Evolutionary conservation across 2,888 invertebrate species (phyloP).

Genomic region (Ochropleura leucogaster): DNA sequence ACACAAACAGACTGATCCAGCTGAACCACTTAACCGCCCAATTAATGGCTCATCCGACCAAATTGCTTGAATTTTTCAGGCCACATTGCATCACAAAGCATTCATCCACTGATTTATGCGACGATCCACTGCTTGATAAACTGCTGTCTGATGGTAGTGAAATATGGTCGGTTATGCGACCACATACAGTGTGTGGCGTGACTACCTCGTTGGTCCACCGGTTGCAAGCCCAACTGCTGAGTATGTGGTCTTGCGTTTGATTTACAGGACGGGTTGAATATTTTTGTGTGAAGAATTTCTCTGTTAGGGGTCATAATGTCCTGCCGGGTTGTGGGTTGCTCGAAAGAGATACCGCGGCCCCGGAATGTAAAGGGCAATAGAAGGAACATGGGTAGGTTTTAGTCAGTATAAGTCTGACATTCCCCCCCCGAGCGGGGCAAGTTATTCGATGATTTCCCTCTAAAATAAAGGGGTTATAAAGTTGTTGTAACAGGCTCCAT

Average conservation of each 20-base stretch:
- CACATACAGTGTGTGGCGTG: background rate
- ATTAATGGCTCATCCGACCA: conserved; percentile 53
- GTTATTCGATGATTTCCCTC: no score
- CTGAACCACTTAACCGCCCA: conserved; percentile 53
- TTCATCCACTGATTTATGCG: conserved; percentile 65
- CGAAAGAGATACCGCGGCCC: no score
- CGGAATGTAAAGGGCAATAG: no score
- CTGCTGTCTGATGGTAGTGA: conserved; percentile 64
- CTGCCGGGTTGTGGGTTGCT: no score
- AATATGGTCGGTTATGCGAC: conserved; percentile 59
- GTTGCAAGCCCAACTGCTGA: background rate
- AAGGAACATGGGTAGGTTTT: no score
- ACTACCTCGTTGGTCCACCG: background rate
- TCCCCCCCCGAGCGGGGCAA: no score
- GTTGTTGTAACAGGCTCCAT: no score
- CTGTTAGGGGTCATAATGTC: no score
- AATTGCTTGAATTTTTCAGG: conserved; percentile 59
- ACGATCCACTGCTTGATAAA: conserved; percentile 68
- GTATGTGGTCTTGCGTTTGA: background rate
- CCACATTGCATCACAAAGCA: conserved; percentile 37
- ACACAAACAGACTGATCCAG: conserved; percentile 39
- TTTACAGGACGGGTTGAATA: background rate
- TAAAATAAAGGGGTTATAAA: no score
- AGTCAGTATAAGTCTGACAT: no score
- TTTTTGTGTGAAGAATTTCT: background rate